Percentiles rank a stretch among this genome's conserved stretches.
Evolutionary conservation across 35 echinoderm and acorn worm genomes (phyloP).

Genomic region (Lytechinus pictus): DNA sequence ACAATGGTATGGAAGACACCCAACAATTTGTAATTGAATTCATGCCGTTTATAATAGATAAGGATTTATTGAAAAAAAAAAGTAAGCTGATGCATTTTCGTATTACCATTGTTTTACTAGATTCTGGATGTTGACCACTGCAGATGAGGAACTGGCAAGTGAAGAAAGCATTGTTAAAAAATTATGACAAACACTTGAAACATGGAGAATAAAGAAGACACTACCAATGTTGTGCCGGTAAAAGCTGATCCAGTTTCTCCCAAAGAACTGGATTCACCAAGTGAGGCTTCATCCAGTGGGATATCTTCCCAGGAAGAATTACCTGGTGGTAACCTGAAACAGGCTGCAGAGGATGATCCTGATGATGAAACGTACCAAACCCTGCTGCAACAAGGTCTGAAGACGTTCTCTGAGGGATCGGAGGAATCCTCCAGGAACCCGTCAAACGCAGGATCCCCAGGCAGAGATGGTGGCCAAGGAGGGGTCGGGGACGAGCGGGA

Average conservation of each 20-base stretch:
- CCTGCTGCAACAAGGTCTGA: neutral
- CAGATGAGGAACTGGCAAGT: neutral
- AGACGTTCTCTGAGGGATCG: neutral
- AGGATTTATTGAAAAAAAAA: too few relatives aligned
- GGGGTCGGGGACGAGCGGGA: neutral
- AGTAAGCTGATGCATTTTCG: too few relatives aligned
- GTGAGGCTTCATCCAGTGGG: constrained; percentile 6
- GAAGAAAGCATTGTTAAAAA: neutral
- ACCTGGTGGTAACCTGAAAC: neutral
- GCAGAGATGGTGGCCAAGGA: neutral
- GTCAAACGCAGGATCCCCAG: neutral
- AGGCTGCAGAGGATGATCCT: neutral
- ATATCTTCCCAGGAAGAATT: constrained; percentile 13
- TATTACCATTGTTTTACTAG: too few relatives aligned
- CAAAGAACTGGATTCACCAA: neutral
- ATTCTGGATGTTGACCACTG: neutral
- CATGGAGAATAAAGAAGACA: neutral
- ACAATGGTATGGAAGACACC: too few relatives aligned
- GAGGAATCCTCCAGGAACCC: neutral
- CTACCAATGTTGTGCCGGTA: neutral
- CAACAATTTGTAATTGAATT: too few relatives aligned
- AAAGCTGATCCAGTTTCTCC: neutral
- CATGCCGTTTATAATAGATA: too few relatives aligned
- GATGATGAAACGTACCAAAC: neutral
- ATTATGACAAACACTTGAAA: neutral